A percentile compares a stretch with the other conserved stretches of the same genome.
phyloP scores from a whole-genome alignment of 1,140 invertebrate genomes.

The Dinoponera quadriceps region DNA sequence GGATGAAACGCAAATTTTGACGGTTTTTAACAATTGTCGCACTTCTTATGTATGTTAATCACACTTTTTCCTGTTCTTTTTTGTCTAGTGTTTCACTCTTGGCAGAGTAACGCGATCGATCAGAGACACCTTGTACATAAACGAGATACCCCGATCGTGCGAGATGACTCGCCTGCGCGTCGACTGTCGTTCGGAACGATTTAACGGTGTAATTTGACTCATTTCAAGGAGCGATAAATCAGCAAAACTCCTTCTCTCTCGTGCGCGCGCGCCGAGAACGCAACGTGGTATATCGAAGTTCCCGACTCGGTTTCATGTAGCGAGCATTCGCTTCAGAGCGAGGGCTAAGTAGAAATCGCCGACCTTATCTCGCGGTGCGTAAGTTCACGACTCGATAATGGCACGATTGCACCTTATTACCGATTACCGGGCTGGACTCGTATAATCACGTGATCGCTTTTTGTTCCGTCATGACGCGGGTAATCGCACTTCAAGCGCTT shows the following conservation, averaged over 20 bases:
- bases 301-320: neutral
- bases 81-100: neutral
- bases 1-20: too few species aligned
- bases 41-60: neutral
- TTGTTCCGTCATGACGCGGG: constrained; percentile 28
- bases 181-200: constrained; percentile 50
- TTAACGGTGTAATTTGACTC: constrained; percentile 59
- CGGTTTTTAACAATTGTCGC: too few species aligned
- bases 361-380: constrained; percentile 55
- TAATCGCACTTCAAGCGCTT: constrained; percentile 21
- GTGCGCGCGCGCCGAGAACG: constrained; percentile 4
- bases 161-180: constrained; percentile 46
- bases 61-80: neutral
- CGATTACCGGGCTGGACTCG: constrained; percentile 57
- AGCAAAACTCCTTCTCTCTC: constrained; percentile 36
- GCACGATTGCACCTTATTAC: constrained; percentile 50
- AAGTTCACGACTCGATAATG: constrained; percentile 62
- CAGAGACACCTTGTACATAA: constrained; percentile 28
- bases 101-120: neutral
- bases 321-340: constrained; percentile 15
- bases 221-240: constrained; percentile 56
- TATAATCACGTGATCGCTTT: constrained; percentile 25
- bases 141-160: constrained; percentile 27
- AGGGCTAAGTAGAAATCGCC: constrained; percentile 22
- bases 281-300: constrained; percentile 15